A percentile compares a stretch with the other conserved stretches of the same genome.
These are phyloP conservation scores for Aphelinus certus DNA, from an alignment of 1,140 invertebrate genomes.

Conservation along the genomic window DNA sequence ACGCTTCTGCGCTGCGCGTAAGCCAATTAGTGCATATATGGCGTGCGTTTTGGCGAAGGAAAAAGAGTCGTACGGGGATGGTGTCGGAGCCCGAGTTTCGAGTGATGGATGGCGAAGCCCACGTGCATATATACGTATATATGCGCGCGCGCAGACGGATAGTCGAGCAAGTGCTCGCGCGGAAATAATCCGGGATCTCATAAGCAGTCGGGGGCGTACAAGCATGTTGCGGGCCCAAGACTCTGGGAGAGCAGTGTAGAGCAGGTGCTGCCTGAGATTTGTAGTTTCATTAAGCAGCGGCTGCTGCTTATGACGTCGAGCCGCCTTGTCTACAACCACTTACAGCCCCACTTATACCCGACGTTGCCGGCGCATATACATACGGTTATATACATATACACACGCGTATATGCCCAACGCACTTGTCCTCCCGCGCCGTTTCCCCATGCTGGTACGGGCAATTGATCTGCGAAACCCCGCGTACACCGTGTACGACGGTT, in stretches of 20 bases:
- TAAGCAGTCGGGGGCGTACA: conserved; percentile 56
- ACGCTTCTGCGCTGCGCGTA: conserved; percentile 5
- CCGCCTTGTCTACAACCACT: conserved; percentile 65
- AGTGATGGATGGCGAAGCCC: conserved; percentile 14
- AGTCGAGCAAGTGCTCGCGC: neutral
- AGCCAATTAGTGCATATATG: no score
- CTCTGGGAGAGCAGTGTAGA: conserved; percentile 39
- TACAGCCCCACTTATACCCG: conserved; percentile 60
- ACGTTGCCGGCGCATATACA: no score
- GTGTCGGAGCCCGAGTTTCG: neutral
- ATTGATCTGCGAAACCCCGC: no score
- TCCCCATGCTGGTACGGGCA: no score
- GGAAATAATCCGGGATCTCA: conserved; percentile 57
- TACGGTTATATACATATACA: neutral
- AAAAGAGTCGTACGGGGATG: no score
- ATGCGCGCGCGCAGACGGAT: conserved; percentile 1
- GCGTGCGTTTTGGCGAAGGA: no score
- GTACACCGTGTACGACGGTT: no score
- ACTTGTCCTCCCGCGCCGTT: no score
- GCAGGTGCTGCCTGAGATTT: conserved; percentile 63
- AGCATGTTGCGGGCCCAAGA: conserved; percentile 47
- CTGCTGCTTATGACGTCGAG: conserved; percentile 63
- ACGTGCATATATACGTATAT: conserved; percentile 44
- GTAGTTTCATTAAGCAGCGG: conserved; percentile 65
- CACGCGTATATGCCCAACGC: no score